phyloP scores from a whole-genome alignment of 2,113 vertebrate genomes.

The Mustela nigripes region DNA sequence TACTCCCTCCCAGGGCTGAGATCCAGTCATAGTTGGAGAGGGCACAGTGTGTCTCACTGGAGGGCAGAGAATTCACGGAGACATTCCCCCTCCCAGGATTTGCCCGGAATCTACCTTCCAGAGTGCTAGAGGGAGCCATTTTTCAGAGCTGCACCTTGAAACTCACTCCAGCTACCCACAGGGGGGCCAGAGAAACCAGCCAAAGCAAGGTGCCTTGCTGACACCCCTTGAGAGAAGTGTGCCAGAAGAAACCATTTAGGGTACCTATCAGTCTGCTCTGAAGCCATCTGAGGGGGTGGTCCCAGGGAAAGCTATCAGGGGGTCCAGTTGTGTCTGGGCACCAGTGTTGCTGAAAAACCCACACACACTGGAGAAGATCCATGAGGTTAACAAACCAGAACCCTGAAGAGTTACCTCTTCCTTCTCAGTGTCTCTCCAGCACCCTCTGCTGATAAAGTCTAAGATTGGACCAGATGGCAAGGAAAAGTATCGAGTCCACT shows the following conservation, averaged over 20 bases:
- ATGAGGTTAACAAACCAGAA: rapidly evolving
- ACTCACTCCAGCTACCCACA: not conserved
- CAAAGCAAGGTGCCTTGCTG: not conserved
- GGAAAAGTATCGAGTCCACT: not conserved
- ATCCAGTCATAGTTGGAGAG: not conserved
- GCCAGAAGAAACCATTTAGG: not conserved
- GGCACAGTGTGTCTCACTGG: not conserved
- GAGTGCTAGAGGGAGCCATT: not conserved
- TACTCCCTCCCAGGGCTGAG: not conserved
- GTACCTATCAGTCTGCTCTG: not conserved
- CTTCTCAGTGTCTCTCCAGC: not conserved
- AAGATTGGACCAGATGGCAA: not conserved
- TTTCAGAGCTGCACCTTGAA: not conserved
- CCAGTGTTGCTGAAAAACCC: not conserved
- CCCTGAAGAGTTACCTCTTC: not conserved
- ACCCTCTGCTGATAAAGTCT: not conserved
- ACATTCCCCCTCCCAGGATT: not conserved
- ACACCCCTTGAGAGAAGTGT: not conserved
- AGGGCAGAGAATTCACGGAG: not conserved
- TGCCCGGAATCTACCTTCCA: not conserved
- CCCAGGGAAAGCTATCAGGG: no score
- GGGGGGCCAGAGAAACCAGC: not conserved
- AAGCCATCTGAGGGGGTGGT: not conserved
- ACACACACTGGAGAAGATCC: not conserved
- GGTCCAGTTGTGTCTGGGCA: not conserved